Conservation (phyloP, 2,888 invertebrate genomes). For the Altica lythri region DNA sequence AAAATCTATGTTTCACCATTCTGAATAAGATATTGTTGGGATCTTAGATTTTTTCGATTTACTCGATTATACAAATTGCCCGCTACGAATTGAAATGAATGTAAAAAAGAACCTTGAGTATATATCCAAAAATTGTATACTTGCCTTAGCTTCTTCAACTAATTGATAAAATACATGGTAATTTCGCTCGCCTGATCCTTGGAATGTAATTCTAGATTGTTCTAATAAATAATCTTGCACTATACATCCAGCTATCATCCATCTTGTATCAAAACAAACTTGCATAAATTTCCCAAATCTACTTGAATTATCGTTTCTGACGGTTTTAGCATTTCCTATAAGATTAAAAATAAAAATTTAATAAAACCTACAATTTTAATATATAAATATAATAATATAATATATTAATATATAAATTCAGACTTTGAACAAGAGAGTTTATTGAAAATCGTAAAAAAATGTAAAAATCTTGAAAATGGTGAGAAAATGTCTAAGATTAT, state of each 20-base stretch:
- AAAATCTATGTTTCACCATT: too few relatives aligned
- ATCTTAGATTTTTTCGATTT: too few relatives aligned
- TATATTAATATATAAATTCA: too few relatives aligned
- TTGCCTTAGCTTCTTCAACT: constrained; percentile 81
- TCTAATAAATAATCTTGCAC: constrained; percentile 90
- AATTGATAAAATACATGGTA: constrained; percentile 93
- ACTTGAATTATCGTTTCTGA: constrained; percentile 90
- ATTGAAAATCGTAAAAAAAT: too few relatives aligned
- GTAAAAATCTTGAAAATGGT: too few relatives aligned
- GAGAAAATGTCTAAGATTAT: too few relatives aligned
- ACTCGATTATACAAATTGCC: too few relatives aligned
- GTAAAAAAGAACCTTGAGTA: background rate
- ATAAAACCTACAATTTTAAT: background rate
- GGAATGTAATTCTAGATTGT: constrained; percentile 88
- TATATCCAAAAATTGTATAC: constrained; percentile 1
- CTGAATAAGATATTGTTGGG: too few relatives aligned
- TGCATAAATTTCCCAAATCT: constrained; percentile 96
- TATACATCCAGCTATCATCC: constrained; percentile 89
- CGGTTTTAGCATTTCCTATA: constrained; percentile 89
- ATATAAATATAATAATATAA: constrained; percentile 1
- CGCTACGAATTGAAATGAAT: background rate
- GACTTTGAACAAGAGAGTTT: too few relatives aligned
- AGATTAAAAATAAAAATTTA: background rate
- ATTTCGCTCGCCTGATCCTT: constrained; percentile 84
- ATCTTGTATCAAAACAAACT: constrained; percentile 86